These are phyloP conservation scores for Ptyas mucosa DNA, from an alignment of 2,113 vertebrate species.

Conservation along the genomic window DNA sequence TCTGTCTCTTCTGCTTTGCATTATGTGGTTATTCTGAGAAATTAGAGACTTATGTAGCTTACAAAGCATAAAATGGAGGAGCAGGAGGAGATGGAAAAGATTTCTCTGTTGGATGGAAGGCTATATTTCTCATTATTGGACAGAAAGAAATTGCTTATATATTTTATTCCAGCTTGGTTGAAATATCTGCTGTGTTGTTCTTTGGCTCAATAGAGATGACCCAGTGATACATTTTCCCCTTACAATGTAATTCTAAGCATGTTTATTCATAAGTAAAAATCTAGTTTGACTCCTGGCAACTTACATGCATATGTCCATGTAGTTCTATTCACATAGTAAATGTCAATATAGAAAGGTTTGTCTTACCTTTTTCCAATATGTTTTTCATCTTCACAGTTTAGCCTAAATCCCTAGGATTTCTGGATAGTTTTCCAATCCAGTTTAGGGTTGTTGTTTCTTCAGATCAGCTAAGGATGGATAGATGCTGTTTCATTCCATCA, in stretches of 20 bases:
- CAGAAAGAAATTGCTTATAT: background rate
- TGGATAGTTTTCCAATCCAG: background rate
- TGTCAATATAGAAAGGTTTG: background rate
- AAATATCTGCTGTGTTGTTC: background rate
- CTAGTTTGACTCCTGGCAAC: background rate
- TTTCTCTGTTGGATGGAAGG: background rate
- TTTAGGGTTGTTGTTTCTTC: background rate
- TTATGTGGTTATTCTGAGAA: background rate
- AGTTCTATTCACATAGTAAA: background rate
- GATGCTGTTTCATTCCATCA: background rate
- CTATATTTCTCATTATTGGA: background rate
- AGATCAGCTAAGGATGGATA: background rate
- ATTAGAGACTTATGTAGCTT: background rate
- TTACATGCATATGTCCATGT: background rate
- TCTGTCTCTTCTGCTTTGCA: background rate
- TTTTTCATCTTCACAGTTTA: background rate
- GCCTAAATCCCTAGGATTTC: background rate
- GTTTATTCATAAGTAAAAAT: background rate
- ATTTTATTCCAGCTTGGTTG: background rate
- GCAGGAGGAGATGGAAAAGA: background rate
- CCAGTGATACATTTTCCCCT: background rate
- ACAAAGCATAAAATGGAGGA: background rate
- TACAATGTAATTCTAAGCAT: background rate
- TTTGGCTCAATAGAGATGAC: background rate
- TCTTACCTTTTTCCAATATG: background rate